Evolutionary conservation across 2,113 vertebrate species (phyloP), one percentile per base, ranked within the genome.

Genomic region (Delphinapterus leucas): DNA sequence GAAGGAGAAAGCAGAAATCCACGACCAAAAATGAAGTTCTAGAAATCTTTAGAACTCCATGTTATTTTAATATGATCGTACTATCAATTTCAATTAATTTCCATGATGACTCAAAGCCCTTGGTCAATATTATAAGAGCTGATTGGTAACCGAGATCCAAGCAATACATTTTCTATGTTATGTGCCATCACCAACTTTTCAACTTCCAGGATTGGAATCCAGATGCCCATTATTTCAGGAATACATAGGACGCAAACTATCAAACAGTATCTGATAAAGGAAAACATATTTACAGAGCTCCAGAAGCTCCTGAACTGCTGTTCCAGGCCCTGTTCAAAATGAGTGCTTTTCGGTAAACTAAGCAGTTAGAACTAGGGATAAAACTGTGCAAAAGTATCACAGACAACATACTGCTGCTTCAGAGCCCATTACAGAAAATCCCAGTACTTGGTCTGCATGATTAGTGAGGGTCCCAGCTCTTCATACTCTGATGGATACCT

Each of bases 71-170:
- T 68, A 81, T 92, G 36, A 96, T 77, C 38, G 79, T 92, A 55
- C 36, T 82, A 63, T 92, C 36, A 33, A 90, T 89, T 90, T 90
- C 61, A 61, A 53, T 86, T 91, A 63, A 61, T 80, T 96, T 89
- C 26, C 18, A 92, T n/a, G 53, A 93, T 47, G 25, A 90, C 84
- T 25, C 93, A 85, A 92, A 96, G 38, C 17, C 28, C 1, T 23
- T 21, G 21, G 38, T 65, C 67, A 88, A 26, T 18, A 31, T 38
- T 55, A 9, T 28, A 36, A 53, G 60, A 28, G 44, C 28, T 89
- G 41, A 38, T 31, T 38, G 15, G 61, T 25, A 49, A 55, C 36
- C 88, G 0, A 49, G 74, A 94, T 70, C 12, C 55, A 68, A 84
- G 63, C 28, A 53, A 7, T 49, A n/a, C 5, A 1, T 41, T 91